These are phyloP conservation scores for Ceuthmochares aereus DNA, from an alignment of 2,113 vertebrate genomes.

Conservation along the genomic window DNA sequence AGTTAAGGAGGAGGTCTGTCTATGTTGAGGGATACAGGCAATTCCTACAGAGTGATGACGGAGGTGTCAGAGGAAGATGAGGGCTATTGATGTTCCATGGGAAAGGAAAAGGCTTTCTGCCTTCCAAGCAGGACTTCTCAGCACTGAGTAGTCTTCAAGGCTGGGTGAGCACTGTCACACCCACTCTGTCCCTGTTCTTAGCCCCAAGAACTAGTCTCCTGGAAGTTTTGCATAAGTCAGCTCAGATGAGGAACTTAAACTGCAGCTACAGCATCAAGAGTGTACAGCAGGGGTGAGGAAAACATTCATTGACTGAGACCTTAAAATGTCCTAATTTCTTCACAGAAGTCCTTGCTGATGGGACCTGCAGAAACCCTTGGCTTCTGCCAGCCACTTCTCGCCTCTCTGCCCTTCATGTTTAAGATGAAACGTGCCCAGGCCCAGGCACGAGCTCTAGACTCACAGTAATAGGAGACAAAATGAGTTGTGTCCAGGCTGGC, in stretches of 20 bases:
- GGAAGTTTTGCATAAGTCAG: neutral
- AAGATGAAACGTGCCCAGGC: neutral
- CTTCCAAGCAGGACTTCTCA: neutral
- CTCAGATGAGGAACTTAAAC: neutral
- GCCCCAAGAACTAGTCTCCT: neutral
- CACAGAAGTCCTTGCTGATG: neutral
- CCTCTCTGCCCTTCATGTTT: neutral
- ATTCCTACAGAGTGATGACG: rapidly evolving
- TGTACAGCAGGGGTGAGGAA: neutral
- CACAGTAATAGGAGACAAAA: neutral
- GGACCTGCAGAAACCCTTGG: neutral
- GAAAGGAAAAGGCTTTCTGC: neutral
- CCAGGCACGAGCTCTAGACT: neutral
- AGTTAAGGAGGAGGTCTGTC: neutral
- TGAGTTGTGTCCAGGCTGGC: neutral
- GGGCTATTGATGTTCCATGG: neutral
- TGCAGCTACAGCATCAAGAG: neutral
- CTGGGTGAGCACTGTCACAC: neutral
- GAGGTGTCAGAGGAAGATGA: neutral
- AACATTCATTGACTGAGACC: neutral
- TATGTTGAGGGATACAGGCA: neutral
- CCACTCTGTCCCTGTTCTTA: neutral
- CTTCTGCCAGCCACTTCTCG: neutral
- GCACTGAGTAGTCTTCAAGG: neutral
- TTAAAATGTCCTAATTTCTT: neutral